These are phyloP conservation scores for Anthoscopus minutus DNA, from an alignment of 2,113 vertebrate species.

Conservation along the genomic window DNA sequence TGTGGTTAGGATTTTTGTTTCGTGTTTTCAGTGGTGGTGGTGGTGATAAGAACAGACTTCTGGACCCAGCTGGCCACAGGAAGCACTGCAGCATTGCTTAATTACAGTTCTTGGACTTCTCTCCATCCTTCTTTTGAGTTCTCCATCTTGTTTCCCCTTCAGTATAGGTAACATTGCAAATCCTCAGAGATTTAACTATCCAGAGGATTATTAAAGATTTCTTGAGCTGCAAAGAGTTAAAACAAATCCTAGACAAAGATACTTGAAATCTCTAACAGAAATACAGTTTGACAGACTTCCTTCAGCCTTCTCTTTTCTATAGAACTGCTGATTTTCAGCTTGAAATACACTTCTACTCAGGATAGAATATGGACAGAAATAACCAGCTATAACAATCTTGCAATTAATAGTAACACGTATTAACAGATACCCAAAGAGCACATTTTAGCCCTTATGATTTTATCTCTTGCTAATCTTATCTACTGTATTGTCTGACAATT, in stretches of 20 bases:
- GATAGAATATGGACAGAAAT: accelerated
- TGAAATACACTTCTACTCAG: neutral
- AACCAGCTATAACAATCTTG: neutral
- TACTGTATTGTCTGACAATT: neutral
- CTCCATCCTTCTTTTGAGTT: neutral
- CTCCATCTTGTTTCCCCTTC: neutral
- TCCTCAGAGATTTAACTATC: neutral
- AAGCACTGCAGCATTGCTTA: neutral
- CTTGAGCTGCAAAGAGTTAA: neutral
- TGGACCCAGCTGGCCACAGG: neutral
- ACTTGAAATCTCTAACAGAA: neutral
- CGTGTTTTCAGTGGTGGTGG: neutral
- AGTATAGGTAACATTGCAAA: neutral
- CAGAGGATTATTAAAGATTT: neutral
- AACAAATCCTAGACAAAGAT: neutral
- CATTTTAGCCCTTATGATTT: neutral
- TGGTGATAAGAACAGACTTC: neutral
- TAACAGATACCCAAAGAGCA: neutral
- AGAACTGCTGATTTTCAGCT: neutral
- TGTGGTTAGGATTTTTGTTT: neutral
- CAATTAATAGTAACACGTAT: neutral
- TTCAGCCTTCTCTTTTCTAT: neutral
- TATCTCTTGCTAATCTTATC: accelerated
- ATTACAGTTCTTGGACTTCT: neutral
- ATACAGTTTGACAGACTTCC: neutral